Evolutionary conservation across 2,113 vertebrate genomes (phyloP).

Genomic region (Onychostruthus taczanowskii): DNA sequence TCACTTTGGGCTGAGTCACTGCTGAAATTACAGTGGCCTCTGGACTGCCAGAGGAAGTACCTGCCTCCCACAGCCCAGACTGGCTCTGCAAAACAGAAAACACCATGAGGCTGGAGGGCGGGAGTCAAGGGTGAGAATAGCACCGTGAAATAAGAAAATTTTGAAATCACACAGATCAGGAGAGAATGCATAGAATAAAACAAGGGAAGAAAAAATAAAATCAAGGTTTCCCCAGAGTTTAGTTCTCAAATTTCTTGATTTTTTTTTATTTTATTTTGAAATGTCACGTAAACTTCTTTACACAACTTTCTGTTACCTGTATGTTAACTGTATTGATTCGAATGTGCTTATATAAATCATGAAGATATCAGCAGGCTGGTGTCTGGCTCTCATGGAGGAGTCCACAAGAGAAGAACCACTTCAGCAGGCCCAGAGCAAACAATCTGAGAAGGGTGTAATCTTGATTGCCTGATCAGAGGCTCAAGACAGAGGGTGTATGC

Average conservation of each 20-base stretch:
- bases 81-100: background rate
- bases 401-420: background rate
- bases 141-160: background rate
- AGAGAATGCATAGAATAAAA: background rate
- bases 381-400: background rate
- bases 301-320: background rate
- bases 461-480: background rate
- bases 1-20: background rate
- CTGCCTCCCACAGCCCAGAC: background rate
- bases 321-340: background rate
- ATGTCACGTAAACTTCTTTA: background rate
- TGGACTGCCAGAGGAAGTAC: accelerated
- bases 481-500: background rate
- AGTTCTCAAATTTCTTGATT: background rate
- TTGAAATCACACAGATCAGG: background rate
- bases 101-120: background rate
- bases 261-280: background rate
- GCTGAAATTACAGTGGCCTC: background rate
- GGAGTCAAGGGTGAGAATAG: background rate
- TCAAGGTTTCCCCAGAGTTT: background rate
- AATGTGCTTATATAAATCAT: background rate
- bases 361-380: background rate
- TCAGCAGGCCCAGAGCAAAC: background rate
- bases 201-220: background rate
- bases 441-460: background rate